phyloP scores from a whole-genome alignment of 2,113 vertebrate genomes.

The pig (Sus scrofa) region T2T-Sscrofa CM000817.6:125265501-125266000 shows the following conservation, averaged over 20 bases:
- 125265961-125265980: neutral
- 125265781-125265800: neutral
- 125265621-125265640: neutral
- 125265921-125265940: accelerated
- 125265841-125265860: neutral
- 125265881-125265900: neutral
- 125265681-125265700: no score
- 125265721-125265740: neutral
- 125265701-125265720: neutral
- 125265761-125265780: neutral
- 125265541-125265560: neutral
- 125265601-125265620: neutral
- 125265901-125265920: neutral
- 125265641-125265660: neutral
- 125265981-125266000: neutral
- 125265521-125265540: neutral
- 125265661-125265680: neutral
- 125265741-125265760: neutral
- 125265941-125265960: neutral
- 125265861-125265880: neutral
- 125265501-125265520: neutral
- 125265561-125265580: neutral
- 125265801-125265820: neutral
- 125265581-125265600: neutral
- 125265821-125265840: neutral